Evolutionary conservation across 2,888 invertebrate species (phyloP).

Genomic region (Stegana nigrithorax): DNA sequence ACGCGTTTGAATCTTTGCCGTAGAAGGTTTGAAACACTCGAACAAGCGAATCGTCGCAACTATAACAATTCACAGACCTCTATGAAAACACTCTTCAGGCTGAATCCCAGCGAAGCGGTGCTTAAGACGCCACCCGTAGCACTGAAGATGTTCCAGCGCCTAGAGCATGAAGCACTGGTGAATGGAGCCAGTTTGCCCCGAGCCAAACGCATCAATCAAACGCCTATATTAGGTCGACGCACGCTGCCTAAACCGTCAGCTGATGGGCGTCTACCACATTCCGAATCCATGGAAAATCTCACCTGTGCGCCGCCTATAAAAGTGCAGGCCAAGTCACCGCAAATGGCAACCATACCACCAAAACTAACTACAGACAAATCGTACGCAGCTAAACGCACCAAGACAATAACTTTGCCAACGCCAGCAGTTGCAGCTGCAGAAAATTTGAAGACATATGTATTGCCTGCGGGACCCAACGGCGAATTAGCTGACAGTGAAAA

Average conservation of each 20-base stretch:
- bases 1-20: constrained; percentile 65
- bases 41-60: constrained; percentile 64
- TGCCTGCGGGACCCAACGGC: too few species aligned
- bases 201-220: constrained; percentile 66
- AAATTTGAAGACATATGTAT: too few species aligned
- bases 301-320: constrained; percentile 26
- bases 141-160: constrained; percentile 59
- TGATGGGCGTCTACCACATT: constrained; percentile 50
- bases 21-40: constrained; percentile 65
- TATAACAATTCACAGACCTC: constrained; percentile 63
- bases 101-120: constrained; percentile 36
- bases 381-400: constrained; percentile 8
- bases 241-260: constrained; percentile 34
- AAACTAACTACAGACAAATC: too few species aligned
- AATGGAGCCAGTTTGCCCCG: constrained; percentile 30
- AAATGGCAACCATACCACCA: background rate
- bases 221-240: constrained; percentile 66
- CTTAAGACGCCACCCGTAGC: constrained; percentile 53
- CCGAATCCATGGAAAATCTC: constrained; percentile 65
- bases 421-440: too few species aligned
- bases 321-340: constrained; percentile 10
- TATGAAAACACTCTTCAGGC: constrained; percentile 64
- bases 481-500: too few species aligned
- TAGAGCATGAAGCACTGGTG: constrained; percentile 45
- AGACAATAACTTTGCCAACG: background rate